phyloP scores from a whole-genome alignment of 2,888 invertebrate species.

The Melieria crassipennis region DNA sequence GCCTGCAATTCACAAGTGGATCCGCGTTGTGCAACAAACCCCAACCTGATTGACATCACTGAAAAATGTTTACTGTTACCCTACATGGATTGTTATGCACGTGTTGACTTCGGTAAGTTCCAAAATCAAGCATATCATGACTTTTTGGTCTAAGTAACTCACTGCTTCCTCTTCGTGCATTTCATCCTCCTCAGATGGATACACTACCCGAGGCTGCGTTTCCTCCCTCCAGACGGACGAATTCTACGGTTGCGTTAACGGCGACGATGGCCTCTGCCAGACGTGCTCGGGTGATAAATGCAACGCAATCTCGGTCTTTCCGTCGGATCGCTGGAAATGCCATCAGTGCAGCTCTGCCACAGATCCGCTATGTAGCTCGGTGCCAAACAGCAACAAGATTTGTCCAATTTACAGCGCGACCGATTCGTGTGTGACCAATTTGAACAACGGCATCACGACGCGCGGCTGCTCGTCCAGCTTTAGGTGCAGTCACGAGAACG shows the following conservation, averaged over 20 bases:
- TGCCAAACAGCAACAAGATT: conserved; percentile 50
- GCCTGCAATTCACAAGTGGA: conserved; percentile 53
- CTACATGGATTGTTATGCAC: conserved; percentile 55
- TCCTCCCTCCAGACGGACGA: conserved; percentile 41
- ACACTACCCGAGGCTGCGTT: conserved; percentile 57
- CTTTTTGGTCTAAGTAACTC: not conserved
- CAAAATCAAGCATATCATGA: not conserved
- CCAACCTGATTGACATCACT: conserved; percentile 48
- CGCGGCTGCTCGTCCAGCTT: conserved; percentile 57
- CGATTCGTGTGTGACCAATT: conserved; percentile 54
- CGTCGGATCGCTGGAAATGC: conserved; percentile 50
- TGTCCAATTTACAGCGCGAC: conserved; percentile 51
- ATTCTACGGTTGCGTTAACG: conserved; percentile 53
- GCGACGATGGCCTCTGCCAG: conserved; percentile 47
- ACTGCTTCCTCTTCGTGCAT: not conserved
- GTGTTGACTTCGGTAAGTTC: conserved; percentile 49
- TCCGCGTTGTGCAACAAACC: conserved; percentile 57
- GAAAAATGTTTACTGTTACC: conserved; percentile 51
- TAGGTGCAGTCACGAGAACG: conserved; percentile 49
- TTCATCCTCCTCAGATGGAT: conserved; percentile 43
- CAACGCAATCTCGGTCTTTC: conserved; percentile 54
- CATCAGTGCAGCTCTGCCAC: conserved; percentile 55
- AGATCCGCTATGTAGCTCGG: conserved; percentile 44
- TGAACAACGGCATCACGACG: conserved; percentile 48
- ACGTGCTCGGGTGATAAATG: conserved; percentile 52